These are phyloP conservation scores for Drosophila greeni DNA, from an alignment of 2,888 invertebrate species.

Conservation along the genomic window DNA sequence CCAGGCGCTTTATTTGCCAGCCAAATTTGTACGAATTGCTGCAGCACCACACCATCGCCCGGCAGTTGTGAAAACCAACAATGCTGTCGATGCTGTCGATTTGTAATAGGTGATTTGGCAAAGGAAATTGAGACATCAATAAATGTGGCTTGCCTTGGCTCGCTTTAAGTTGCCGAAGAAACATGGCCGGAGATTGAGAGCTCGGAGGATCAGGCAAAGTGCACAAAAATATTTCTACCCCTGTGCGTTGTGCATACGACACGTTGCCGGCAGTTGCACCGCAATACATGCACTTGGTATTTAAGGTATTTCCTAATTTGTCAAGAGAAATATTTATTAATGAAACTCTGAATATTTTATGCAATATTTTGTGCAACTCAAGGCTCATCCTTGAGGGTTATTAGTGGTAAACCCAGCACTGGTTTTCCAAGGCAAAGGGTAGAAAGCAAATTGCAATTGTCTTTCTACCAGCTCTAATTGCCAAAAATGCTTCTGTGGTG, in stretches of 20 bases:
- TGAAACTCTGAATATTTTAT: background rate
- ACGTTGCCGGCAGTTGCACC: conserved; percentile 3
- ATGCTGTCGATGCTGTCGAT: conserved; percentile 58
- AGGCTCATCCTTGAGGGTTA: background rate
- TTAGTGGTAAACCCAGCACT: background rate
- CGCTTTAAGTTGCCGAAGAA: conserved; percentile 31
- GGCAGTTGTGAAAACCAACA: conserved; percentile 38
- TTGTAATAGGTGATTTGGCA: conserved; percentile 73
- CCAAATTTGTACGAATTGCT: conserved; percentile 73
- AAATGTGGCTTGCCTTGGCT: conserved; percentile 65
- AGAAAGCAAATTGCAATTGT: conserved; percentile 10
- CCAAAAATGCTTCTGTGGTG: conserved; percentile 35
- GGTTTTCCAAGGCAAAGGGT: background rate
- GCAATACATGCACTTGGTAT: background rate
- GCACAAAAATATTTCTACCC: conserved; percentile 5
- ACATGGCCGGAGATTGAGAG: conserved; percentile 10
- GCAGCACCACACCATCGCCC: conserved; percentile 40
- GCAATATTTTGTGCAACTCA: background rate
- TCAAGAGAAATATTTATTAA: background rate
- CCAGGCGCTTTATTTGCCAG: conserved; percentile 66
- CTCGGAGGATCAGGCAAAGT: conserved; percentile 6
- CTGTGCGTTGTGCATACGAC: conserved; percentile 27
- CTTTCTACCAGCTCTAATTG: conserved; percentile 50
- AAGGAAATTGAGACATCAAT: conserved; percentile 76
- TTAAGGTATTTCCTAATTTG: background rate